phyloP scores from a whole-genome alignment of 2,797 vertebrate genomes.

The Acanthurus tractus region DNA sequence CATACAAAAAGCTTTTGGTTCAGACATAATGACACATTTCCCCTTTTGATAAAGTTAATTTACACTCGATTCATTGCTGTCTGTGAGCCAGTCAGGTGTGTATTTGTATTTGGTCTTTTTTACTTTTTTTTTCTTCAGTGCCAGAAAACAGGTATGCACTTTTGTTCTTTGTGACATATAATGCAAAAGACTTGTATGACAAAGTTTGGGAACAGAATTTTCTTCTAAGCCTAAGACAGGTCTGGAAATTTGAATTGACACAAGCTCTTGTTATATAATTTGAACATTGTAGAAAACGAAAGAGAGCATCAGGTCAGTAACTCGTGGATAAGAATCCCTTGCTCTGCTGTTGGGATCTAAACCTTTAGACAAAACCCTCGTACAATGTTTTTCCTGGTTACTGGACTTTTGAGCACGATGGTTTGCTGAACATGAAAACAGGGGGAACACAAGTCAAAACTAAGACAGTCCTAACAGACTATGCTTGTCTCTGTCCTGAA shows the following conservation, averaged over 20 bases:
- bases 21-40: slow-evolving; percentile 46
- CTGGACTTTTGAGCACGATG: neutral
- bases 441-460: neutral
- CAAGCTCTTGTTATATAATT: neutral
- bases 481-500: slow-evolving; percentile 3
- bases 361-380: slow-evolving; percentile 5
- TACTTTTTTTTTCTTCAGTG: slow-evolving; percentile 4
- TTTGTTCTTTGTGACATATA: no score
- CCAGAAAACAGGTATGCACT: neutral
- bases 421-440: slow-evolving; percentile 10
- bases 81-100: slow-evolving; percentile 15
- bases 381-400: neutral
- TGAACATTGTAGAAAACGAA: neutral
- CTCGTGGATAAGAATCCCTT: neutral
- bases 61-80: neutral
- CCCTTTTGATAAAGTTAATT: slow-evolving; percentile 22
- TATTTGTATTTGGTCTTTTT: slow-evolving; percentile 25
- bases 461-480: neutral
- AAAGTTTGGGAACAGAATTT: neutral
- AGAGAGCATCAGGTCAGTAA: neutral
- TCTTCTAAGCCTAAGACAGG: neutral
- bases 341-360: slow-evolving; percentile 8
- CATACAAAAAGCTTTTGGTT: slow-evolving; percentile 49
- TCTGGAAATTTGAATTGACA: neutral
- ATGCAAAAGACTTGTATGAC: neutral